Conservation (phyloP, 2,797 vertebrate species). For the Leucoraja ocellata region DNA sequence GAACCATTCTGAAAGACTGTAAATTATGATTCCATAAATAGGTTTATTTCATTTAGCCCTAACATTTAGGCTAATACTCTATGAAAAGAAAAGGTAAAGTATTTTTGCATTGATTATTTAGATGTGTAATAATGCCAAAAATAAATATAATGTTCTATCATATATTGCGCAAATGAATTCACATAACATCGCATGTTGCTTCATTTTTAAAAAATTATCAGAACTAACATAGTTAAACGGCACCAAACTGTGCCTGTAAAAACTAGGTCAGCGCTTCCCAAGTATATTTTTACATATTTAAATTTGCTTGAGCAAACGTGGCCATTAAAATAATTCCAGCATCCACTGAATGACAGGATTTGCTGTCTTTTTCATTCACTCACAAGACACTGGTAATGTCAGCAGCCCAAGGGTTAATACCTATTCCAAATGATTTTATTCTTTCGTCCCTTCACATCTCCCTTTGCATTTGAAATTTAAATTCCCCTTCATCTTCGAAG, state of each 20-base stretch:
- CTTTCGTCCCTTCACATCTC: neutral
- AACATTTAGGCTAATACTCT: neutral
- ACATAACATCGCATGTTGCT: neutral
- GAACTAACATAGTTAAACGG: neutral
- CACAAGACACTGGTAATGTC: no score
- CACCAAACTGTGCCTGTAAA: neutral
- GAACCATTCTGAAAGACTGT: neutral
- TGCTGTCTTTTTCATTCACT: no score
- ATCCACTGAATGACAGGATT: neutral
- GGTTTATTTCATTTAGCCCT: neutral
- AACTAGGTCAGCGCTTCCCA: neutral
- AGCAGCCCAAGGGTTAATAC: no score
- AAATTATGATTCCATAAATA: neutral
- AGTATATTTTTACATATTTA: neutral
- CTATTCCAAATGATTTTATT: neutral
- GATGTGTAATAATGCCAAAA: neutral
- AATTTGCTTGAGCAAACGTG: neutral
- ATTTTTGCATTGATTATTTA: neutral
- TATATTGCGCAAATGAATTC: neutral
- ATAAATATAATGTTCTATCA: neutral
- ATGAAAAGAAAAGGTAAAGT: neutral
- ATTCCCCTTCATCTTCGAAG: neutral
- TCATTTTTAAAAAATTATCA: neutral
- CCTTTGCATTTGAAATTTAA: neutral
- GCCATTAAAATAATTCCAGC: constrained; percentile 24